Evolutionary conservation across 2,113 vertebrate species (phyloP).

Genomic region (Vulpes lagopus): DNA sequence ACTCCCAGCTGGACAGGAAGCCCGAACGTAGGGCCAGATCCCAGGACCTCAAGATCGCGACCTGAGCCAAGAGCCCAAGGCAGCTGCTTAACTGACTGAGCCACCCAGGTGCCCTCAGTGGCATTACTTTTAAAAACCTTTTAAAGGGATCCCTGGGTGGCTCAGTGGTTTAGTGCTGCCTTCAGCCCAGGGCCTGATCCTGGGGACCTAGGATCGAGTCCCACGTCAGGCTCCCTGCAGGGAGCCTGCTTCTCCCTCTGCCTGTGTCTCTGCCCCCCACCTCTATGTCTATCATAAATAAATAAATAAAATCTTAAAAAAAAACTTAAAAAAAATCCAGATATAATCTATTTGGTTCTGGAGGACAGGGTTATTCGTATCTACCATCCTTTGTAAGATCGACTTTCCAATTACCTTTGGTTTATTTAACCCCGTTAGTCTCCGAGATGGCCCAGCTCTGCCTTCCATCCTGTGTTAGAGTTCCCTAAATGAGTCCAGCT

Average conservation of each 20-base stretch:
- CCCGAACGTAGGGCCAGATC: neutral
- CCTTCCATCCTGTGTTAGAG: neutral
- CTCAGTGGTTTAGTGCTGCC: no score
- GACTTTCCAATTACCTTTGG: slow-evolving; percentile 7
- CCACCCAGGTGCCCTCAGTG: neutral
- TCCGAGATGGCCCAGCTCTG: neutral
- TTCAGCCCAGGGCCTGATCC: no score
- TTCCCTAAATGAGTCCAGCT: neutral
- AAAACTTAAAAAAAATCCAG: neutral
- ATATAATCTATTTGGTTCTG: neutral
- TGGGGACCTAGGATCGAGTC: no score
- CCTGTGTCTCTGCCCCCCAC: no score
- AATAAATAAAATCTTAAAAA: no score
- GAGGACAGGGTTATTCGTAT: neutral
- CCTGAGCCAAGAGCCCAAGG: neutral
- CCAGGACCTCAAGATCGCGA: neutral
- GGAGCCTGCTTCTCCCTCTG: no score
- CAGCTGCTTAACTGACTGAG: neutral
- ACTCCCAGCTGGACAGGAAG: neutral
- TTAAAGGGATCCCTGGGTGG: no score
- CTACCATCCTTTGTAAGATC: neutral
- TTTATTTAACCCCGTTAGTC: neutral
- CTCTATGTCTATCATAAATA: no score
- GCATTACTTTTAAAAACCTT: neutral
- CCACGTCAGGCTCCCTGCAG: no score